Base-by-base conservation (phyloP, 2,113 vertebrate species). In the Coreoperca whiteheadi region DNA sequence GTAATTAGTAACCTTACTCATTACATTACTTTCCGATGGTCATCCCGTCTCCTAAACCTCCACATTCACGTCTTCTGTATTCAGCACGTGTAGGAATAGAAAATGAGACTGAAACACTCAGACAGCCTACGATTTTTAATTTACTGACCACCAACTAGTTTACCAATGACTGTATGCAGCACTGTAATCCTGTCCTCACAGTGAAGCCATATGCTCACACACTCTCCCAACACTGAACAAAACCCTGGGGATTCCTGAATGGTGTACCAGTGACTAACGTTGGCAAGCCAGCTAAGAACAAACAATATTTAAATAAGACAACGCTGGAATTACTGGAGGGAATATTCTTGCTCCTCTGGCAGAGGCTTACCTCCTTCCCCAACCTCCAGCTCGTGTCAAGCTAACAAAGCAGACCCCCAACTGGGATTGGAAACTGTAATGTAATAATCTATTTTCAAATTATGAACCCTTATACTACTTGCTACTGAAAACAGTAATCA, bases 261-360 rank as follows among this genome's bases (percentile, higher is more conserved):
- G 7, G 48, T 23, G 28, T 14, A 28, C 21, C 10, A 54, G 32
- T 54, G 32, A 51, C n/a, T 18, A 54, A 39, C 7, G 5, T 23
- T 30, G 61, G 32, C 60, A 39, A 41, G 46, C 32, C 32, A 39
- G 23, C 46, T 28, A 28, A 65, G n/a, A 65, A 30, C 30, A 18
- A 30, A 51, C 56, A 61, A 18, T 64, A 41, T 76, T 32, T 53
- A 76, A 53, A 76, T 39, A 28, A 65, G 10, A 75, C 46, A 75
- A 34, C 12, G 5, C 6, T 37, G 2, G 28, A 53, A 30, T 9
- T 28, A 28, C 50, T 30, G 60, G 2, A 28, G 37, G 50, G 15
- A 21, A 39, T 11, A 53, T 25, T 51, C 15, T 64, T 37, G 9
- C 23, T 37, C 8, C 6, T 11, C 43, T 74, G 41, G 56, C 14